A percentile compares a stretch with the other conserved stretches of the same genome.
phyloP scores from a whole-genome alignment of 2,888 invertebrate species.

The Pollenia angustigena region DNA sequence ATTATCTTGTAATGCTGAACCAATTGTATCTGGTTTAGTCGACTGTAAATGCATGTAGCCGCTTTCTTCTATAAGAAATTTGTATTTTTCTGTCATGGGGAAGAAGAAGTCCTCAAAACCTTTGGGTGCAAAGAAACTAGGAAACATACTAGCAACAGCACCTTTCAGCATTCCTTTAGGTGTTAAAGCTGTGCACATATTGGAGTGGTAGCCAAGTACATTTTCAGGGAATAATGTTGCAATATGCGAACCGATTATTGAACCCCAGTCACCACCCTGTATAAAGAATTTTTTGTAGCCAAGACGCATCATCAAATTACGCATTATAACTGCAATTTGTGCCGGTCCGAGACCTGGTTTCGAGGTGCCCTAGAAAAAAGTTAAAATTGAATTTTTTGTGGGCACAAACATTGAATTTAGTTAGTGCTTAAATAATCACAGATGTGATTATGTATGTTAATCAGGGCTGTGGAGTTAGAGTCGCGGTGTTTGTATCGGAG shows the following conservation, averaged over 20 bases:
- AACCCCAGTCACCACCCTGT: conserved; percentile 94
- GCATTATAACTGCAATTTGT: conserved; percentile 86
- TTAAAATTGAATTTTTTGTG: too few species aligned
- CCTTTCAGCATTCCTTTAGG: conserved; percentile 81
- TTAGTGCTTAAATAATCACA: too few species aligned
- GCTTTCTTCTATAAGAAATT: conserved; percentile 83
- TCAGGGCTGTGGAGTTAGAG: too few species aligned
- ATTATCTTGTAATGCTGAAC: conserved; percentile 83
- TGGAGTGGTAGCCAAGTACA: conserved; percentile 87
- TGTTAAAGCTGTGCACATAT: conserved; percentile 85
- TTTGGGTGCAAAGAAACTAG: conserved; percentile 86
- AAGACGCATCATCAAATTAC: conserved; percentile 88
- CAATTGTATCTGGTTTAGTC: conserved; percentile 95
- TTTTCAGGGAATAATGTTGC: conserved; percentile 87
- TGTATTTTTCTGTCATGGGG: conserved; percentile 81
- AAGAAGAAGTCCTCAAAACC: conserved; percentile 85
- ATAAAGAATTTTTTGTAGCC: conserved; percentile 87
- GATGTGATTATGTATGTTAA: too few species aligned
- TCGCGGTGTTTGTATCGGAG: too few species aligned
- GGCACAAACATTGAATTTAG: too few species aligned
- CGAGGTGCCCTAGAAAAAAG: conserved; percentile 83
- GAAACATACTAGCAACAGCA: conserved; percentile 85
- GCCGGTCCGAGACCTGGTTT: conserved; percentile 81
- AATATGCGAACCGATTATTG: conserved; percentile 87
- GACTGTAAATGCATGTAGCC: conserved; percentile 91